Evolutionary conservation across 2,113 vertebrate species (phyloP).

Genomic region (Pelvicachromis taeniatus): DNA sequence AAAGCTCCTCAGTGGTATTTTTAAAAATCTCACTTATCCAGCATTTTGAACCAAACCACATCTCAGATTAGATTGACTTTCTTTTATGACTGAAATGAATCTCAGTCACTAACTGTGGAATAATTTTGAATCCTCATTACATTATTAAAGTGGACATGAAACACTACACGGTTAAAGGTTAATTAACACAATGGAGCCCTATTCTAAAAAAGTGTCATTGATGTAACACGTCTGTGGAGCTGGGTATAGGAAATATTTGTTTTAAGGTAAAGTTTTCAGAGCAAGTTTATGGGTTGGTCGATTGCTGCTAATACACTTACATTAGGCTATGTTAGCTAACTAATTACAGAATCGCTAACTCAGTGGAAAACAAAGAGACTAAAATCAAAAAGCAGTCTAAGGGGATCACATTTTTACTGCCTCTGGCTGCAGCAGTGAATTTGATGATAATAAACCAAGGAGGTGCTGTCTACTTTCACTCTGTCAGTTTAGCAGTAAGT

Average conservation of each 20-base stretch:
- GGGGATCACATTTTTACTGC: background rate
- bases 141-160: background rate
- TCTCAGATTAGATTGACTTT: constrained; percentile 21
- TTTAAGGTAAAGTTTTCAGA: background rate
- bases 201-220: background rate
- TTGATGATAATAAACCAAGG: background rate
- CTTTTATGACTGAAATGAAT: background rate
- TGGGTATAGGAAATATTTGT: background rate
- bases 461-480: background rate
- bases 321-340: too few species aligned
- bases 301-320: background rate
- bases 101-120: background rate
- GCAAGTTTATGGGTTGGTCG: background rate
- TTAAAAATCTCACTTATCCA: background rate
- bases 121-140: background rate
- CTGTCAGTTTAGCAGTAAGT: background rate
- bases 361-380: too few species aligned
- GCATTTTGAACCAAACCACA: constrained; percentile 9
- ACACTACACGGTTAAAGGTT: background rate
- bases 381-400: too few species aligned
- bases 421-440: background rate
- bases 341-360: too few species aligned
- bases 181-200: background rate
- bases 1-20: background rate
- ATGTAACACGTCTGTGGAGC: background rate